phyloP scores from a whole-genome alignment of 64 coral and sea anemone genomes.

The Platygyra sinensis region DNA sequence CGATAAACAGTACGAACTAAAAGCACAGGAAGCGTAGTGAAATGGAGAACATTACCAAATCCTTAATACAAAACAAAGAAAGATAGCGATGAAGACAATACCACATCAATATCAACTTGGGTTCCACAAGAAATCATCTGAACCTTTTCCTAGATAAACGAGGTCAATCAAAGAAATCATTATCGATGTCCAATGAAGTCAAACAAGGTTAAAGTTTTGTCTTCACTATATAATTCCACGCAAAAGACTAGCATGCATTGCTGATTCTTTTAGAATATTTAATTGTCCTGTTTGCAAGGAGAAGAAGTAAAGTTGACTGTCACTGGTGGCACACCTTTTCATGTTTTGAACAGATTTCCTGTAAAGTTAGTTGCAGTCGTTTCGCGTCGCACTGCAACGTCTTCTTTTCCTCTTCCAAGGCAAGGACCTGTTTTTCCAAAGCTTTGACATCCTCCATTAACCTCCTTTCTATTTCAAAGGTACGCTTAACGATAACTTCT shows the following conservation, averaged over 20 bases:
- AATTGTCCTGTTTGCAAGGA: too few relatives aligned
- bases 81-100: neutral
- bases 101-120: slow-evolving; percentile 31
- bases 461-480: slow-evolving; percentile 22
- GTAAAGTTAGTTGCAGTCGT: slow-evolving; percentile 6
- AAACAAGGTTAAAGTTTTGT: too few relatives aligned
- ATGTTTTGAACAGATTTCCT: slow-evolving; percentile 6
- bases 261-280: too few relatives aligned
- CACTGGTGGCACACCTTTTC: neutral
- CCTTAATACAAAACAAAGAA: neutral
- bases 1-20: neutral
- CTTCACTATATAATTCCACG: too few relatives aligned
- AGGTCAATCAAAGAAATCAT: too few relatives aligned
- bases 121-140: slow-evolving; percentile 37
- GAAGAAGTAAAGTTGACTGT: too few relatives aligned
- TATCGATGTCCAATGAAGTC: too few relatives aligned
- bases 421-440: slow-evolving; percentile 26
- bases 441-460: slow-evolving; percentile 36
- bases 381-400: slow-evolving; percentile 9
- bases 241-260: too few relatives aligned
- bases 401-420: slow-evolving; percentile 48
- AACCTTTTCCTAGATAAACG: neutral
- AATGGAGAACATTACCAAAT: neutral
- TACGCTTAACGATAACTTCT: slow-evolving; percentile 54
- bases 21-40: neutral